These are phyloP conservation scores for Enteromius argenteus DNA, from an alignment of 2,797 vertebrate species.

Conservation along the genomic window DNA sequence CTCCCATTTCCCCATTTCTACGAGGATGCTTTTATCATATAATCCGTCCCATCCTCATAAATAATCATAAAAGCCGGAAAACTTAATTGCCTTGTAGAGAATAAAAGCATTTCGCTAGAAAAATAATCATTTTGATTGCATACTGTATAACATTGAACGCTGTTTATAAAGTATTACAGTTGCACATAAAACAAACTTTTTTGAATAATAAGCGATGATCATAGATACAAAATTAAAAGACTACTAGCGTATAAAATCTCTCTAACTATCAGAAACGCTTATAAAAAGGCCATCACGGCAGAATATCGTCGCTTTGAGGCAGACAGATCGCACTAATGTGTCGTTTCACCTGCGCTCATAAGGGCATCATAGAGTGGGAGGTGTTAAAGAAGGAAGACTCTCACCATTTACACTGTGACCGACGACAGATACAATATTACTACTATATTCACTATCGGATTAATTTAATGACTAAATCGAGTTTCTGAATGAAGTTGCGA, in stretches of 20 bases:
- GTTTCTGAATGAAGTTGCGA: neutral
- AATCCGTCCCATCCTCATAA: conserved; percentile 65
- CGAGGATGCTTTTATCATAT: conserved; percentile 49
- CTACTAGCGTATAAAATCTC: neutral
- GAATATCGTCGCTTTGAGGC: neutral
- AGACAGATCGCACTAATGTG: neutral
- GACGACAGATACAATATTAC: too few species aligned
- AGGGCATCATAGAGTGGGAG: conserved; percentile 14
- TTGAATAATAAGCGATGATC: neutral
- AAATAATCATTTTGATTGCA: neutral
- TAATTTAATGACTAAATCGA: neutral
- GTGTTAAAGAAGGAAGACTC: conserved; percentile 7
- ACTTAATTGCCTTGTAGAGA: neutral
- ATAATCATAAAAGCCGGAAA: neutral
- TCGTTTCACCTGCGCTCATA: conserved; percentile 15
- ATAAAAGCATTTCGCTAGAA: neutral
- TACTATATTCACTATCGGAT: neutral
- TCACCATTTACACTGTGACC: neutral
- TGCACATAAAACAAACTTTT: neutral
- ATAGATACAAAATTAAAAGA: neutral
- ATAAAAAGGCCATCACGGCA: neutral
- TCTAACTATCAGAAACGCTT: neutral
- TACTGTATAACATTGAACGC: neutral
- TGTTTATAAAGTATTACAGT: neutral
- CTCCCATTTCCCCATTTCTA: conserved; percentile 83